Base-by-base conservation (phyloP, 1,140 invertebrate genomes). In the Drosophila chauvacae region DNA sequence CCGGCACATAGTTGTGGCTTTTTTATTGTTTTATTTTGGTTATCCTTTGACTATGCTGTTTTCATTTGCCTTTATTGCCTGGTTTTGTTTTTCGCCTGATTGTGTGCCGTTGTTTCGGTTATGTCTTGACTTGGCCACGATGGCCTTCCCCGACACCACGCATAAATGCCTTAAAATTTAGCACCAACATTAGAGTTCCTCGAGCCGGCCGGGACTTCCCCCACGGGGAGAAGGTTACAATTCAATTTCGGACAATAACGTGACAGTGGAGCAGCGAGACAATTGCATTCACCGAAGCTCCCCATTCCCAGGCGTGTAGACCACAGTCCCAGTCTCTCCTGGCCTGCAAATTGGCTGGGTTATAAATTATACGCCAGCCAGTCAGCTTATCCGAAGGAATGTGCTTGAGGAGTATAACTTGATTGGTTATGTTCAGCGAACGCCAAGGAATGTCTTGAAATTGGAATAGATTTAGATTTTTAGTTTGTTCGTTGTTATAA, bases 1-100 rank as follows among this genome's bases (percentile, higher is more conserved):
- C 47, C 42, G 16, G 53, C 71, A 47, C 60, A 76, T 81, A 68
- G 65, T 78, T 74, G 66, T 63, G 59, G 79, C 56, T 55, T 73
- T 59, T 82, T 90, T 80, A 80, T 80, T 88, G 73, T 80, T 50
- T 73, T 81, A 82, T 88, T 77, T 79, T 83, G 80, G 61, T 77
- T 88, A 80, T 88, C 77, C 84, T 88, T 83, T 83, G 80, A 83
- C 71, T 77, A 77, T 77, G 77, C 65, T 84, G 69, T 80, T 81
- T 80, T 84, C 80, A 81, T 84, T 70, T 78, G 65, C 64, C 60
- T 69, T 78, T 72, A 50, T 76, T 69, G 53, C 45, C 53, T 45
- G 58, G 62, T 60, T 73, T 88, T 88, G 84, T 88, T 80, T 51
- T 45, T 58, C 69, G 55, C 37, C 77, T 74, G 84, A 87, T 83